Conservation (phyloP, 2,888 invertebrate species). For the Torymus auratus region DNA sequence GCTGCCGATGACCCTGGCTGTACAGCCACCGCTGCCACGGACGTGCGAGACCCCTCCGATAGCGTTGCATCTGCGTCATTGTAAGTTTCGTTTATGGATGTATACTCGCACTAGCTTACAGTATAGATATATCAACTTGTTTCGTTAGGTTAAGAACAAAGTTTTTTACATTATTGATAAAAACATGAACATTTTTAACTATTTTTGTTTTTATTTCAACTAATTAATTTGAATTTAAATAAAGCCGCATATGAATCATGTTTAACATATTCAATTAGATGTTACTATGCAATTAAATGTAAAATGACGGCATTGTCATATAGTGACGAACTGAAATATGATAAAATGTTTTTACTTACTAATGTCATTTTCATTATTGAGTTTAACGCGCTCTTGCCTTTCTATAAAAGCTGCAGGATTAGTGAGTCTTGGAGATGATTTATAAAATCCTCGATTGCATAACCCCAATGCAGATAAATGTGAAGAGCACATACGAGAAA, state of each 20-base stretch:
- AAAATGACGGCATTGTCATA: no score
- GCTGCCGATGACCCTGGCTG: no score
- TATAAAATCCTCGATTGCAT: not conserved
- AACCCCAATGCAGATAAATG: not conserved
- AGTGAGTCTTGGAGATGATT: not conserved
- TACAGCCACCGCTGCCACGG: not conserved
- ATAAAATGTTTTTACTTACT: constrained; percentile 19
- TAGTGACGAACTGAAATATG: no score
- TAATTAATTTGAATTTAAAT: no score
- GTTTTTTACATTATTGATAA: no score
- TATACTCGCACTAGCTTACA: not conserved
- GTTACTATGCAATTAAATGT: no score
- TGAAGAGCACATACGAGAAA: not conserved
- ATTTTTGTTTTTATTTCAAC: no score
- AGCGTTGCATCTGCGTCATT: not conserved
- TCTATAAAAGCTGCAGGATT: constrained; percentile 38
- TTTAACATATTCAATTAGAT: no score
- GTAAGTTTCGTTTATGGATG: not conserved
- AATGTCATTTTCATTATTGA: constrained; percentile 28
- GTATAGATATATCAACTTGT: no score
- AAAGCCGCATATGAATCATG: no score
- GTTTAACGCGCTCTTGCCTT: constrained; percentile 11
- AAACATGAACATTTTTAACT: no score
- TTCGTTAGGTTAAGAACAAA: no score
- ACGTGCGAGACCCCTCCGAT: not conserved